phyloP scores from a whole-genome alignment of 2,888 invertebrate genomes.

The Agrochola circellaris region DNA sequence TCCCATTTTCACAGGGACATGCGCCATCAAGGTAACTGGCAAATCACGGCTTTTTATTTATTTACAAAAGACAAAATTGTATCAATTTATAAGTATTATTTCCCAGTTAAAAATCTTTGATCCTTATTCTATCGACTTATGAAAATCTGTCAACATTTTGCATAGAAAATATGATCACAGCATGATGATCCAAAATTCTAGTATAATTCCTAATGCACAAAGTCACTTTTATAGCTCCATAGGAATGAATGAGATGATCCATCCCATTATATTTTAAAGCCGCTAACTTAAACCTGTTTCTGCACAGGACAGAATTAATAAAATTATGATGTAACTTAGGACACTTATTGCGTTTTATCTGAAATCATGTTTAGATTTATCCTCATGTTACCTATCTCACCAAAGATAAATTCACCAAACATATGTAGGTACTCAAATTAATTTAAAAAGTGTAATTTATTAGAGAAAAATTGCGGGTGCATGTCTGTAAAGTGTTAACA shows the following conservation, averaged over 20 bases:
- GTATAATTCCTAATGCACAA: conserved; percentile 15
- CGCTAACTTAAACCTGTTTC: not conserved
- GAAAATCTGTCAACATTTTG: conserved; percentile 9
- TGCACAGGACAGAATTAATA: not conserved
- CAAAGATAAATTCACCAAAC: conserved; percentile 58
- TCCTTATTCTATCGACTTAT: not conserved
- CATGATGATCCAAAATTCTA: not conserved
- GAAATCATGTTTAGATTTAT: conserved; percentile 21
- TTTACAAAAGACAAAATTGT: conserved; percentile 9
- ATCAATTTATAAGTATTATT: not conserved
- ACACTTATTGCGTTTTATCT: not conserved
- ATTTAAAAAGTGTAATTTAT: not conserved
- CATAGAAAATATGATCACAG: not conserved
- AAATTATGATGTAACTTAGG: not conserved
- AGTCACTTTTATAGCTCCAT: too few species aligned
- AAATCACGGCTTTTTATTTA: conserved; percentile 17
- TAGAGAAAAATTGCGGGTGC: not conserved
- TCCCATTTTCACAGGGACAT: conserved; percentile 38
- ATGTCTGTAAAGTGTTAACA: conserved; percentile 13
- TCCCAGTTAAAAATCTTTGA: conserved; percentile 7
- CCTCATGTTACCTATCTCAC: conserved; percentile 42
- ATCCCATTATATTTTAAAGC: not conserved
- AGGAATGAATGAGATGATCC: not conserved
- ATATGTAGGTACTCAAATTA: conserved; percentile 4
- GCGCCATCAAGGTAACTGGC: conserved; percentile 2